phyloP scores from a whole-genome alignment of 2,113 vertebrate species.

The Mesoclemmys tuberculata region DNA sequence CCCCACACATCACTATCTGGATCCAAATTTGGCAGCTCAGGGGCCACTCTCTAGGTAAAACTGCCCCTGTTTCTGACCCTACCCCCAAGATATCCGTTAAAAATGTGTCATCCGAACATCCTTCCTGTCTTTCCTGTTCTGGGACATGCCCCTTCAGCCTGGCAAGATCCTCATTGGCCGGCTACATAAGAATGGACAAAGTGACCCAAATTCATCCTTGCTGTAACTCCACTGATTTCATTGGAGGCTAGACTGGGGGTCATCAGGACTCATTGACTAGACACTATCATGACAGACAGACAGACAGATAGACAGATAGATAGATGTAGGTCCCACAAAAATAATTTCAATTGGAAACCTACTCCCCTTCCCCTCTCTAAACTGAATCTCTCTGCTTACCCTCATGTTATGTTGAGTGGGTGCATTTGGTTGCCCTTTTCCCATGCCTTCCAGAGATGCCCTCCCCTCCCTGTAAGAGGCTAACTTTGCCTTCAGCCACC shows the following conservation, averaged over 20 bases:
- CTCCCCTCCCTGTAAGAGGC: background rate
- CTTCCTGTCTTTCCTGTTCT: background rate
- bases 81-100: background rate
- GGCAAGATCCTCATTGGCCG: background rate
- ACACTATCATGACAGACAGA: background rate
- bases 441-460: background rate
- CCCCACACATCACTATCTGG: background rate
- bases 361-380: background rate
- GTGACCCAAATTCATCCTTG: background rate
- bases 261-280: background rate
- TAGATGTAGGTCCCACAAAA: fast-evolving
- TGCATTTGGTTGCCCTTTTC: background rate
- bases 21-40: background rate
- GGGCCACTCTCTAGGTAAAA: background rate
- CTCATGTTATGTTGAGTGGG: background rate
- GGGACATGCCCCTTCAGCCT: background rate
- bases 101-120: background rate
- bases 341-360: background rate
- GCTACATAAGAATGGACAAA: background rate
- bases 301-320: fast-evolving
- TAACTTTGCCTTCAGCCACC: fast-evolving
- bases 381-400: background rate
- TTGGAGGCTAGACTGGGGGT: background rate
- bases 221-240: background rate
- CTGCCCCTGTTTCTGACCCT: background rate